These are phyloP conservation scores for Diphyllodes magnificus DNA, from an alignment of 2,113 vertebrate genomes.

Conservation along the genomic window DNA sequence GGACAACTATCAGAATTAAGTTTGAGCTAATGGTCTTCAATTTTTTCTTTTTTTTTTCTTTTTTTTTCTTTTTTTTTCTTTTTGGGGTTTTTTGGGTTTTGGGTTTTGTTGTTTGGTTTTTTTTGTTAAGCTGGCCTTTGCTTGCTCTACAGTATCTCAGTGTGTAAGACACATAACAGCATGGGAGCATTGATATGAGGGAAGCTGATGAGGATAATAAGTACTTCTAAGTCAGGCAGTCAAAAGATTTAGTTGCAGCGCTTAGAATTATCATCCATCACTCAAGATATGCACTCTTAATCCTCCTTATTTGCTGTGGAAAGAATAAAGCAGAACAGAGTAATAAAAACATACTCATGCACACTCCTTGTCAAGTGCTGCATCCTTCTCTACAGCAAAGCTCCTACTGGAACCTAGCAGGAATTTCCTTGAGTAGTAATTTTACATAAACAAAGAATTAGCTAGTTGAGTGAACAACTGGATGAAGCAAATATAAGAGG, in stretches of 20 bases:
- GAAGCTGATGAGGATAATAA: slow-evolving; percentile 20
- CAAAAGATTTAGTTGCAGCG: slow-evolving; percentile 36
- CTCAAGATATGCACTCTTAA: slow-evolving; percentile 2
- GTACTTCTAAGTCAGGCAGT: neutral
- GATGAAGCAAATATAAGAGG: neutral
- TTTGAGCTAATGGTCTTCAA: neutral
- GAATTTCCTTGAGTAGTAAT: neutral
- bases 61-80: too few relatives aligned
- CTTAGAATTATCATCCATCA: slow-evolving; percentile 19
- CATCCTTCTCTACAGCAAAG: neutral
- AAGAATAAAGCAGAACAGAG: slow-evolving; percentile 3
- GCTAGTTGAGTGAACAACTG: neutral
- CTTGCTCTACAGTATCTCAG: neutral
- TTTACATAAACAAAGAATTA: neutral
- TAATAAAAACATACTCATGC: neutral
- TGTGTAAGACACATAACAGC: neutral
- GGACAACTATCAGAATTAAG: neutral
- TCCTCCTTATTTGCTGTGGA: neutral
- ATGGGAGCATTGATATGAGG: neutral
- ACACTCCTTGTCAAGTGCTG: neutral
- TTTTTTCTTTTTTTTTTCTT: neutral
- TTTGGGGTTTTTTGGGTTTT: too few relatives aligned
- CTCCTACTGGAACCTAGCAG: neutral
- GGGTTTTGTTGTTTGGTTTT: too few relatives aligned
- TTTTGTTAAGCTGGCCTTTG: neutral